A percentile compares a stretch with the other conserved stretches of the same genome.
Evolutionary conservation across 2,797 vertebrate genomes (phyloP).

Genomic region (Phoxinus dragarum): DNA sequence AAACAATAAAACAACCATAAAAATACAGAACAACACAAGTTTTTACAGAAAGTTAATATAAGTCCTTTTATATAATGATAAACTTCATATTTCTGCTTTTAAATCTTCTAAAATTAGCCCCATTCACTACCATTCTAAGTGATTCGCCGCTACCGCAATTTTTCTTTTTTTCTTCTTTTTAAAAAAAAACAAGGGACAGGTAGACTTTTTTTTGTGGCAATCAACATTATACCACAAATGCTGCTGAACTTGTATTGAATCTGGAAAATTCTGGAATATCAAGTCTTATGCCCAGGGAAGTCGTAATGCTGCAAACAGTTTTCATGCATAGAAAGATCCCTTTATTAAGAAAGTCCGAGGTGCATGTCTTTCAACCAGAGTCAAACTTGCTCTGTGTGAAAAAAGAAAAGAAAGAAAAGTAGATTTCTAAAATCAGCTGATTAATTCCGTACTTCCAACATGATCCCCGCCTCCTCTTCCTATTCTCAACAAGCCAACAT

Average conservation of each 20-base stretch:
- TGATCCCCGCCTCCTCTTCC: slow-evolving; percentile 40
- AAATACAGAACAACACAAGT: neutral
- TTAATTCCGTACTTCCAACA: slow-evolving; percentile 48
- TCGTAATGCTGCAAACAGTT: slow-evolving; percentile 12
- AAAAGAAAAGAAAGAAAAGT: slow-evolving; percentile 2
- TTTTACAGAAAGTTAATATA: neutral
- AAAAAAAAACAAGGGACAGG: neutral
- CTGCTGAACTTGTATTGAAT: slow-evolving; percentile 8
- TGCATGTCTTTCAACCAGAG: slow-evolving; percentile 53
- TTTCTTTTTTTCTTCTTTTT: neutral
- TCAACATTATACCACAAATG: slow-evolving; percentile 1
- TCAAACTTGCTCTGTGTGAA: slow-evolving; percentile 34
- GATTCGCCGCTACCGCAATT: neutral
- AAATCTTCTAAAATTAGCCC: neutral
- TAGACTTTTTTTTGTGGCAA: neutral
- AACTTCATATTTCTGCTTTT: neutral
- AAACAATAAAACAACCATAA: neutral
- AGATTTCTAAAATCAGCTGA: slow-evolving; percentile 18
- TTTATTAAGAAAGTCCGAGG: slow-evolving; percentile 49
- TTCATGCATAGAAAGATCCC: slow-evolving; percentile 42
- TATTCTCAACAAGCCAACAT: slow-evolving; percentile 68
- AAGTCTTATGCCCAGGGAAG: slow-evolving; percentile 21
- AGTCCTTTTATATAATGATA: no score
- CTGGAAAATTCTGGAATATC: slow-evolving; percentile 21
- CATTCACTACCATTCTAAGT: neutral